Conservation (phyloP, 2,888 invertebrate genomes). For the Halictus quadricinctus region DNA sequence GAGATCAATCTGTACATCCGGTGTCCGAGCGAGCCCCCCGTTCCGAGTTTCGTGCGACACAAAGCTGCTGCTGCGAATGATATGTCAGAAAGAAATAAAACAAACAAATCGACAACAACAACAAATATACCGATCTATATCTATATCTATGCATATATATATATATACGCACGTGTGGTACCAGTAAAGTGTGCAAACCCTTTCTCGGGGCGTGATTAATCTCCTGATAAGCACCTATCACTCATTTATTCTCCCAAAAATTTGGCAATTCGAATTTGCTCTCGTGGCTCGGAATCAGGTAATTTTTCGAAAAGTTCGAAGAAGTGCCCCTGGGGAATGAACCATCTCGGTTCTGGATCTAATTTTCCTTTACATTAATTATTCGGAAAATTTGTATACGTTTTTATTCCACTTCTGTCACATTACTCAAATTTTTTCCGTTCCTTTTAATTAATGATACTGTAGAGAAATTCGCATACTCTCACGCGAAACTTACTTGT, state of each 20-base stretch:
- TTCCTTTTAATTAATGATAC: too few species aligned
- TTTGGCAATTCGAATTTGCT: neutral
- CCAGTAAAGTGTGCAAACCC: constrained; percentile 45
- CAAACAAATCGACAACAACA: constrained; percentile 8
- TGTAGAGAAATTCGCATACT: too few species aligned
- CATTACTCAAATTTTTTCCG: too few species aligned
- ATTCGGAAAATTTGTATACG: too few species aligned
- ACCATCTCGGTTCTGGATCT: too few species aligned
- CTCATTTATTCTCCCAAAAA: constrained; percentile 18
- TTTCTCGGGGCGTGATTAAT: constrained; percentile 49
- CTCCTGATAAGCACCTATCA: constrained; percentile 42
- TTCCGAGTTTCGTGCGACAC: constrained; percentile 41
- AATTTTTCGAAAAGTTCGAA: neutral
- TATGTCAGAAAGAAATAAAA: constrained; percentile 40
- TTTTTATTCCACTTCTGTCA: too few species aligned
- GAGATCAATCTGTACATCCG: neutral
- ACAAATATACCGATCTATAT: constrained; percentile 14
- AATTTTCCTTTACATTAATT: too few species aligned
- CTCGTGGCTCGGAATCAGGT: neutral
- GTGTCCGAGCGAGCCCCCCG: neutral
- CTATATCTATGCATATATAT: constrained; percentile 1
- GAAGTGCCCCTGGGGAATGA: too few species aligned
- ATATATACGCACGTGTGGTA: constrained; percentile 19
- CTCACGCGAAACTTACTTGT: too few species aligned
- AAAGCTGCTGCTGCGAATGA: constrained; percentile 24